Conservation (phyloP, 1,140 invertebrate genomes). For the Drosophila sturtevanti region DNA sequence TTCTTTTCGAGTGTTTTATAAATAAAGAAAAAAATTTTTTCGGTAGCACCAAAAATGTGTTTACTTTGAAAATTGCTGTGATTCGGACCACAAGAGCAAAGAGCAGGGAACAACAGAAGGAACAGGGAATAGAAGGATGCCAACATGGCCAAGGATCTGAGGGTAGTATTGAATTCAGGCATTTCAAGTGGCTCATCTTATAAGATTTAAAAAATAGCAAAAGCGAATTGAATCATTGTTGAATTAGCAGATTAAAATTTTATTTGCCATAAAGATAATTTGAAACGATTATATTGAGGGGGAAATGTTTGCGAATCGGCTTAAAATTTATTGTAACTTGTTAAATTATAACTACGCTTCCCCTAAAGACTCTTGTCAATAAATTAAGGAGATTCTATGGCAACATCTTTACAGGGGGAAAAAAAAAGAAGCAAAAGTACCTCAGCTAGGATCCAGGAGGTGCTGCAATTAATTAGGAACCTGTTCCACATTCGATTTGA, state of each 20-base stretch:
- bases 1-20: constrained; percentile 71
- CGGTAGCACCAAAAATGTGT: constrained; percentile 49
- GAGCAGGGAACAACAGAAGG: constrained; percentile 4
- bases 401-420: too few species aligned
- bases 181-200: constrained; percentile 54
- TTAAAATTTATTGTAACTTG: neutral
- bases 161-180: constrained; percentile 19
- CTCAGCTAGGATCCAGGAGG: too few species aligned
- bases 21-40: constrained; percentile 70
- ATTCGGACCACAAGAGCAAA: constrained; percentile 54
- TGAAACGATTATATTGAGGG: neutral
- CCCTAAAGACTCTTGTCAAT: neutral
- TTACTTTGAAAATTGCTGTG: constrained; percentile 77
- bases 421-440: neutral
- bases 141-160: constrained; percentile 1
- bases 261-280: constrained; percentile 31
- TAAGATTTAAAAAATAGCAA: constrained; percentile 50
- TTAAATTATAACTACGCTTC: neutral
- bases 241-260: constrained; percentile 73
- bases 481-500: too few species aligned
- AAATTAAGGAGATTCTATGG: neutral
- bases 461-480: too few species aligned
- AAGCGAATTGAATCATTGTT: constrained; percentile 61
- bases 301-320: neutral
- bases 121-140: neutral